Evolutionary conservation across 2,888 invertebrate species (phyloP).

Genomic region (Athalia rosae): DNA sequence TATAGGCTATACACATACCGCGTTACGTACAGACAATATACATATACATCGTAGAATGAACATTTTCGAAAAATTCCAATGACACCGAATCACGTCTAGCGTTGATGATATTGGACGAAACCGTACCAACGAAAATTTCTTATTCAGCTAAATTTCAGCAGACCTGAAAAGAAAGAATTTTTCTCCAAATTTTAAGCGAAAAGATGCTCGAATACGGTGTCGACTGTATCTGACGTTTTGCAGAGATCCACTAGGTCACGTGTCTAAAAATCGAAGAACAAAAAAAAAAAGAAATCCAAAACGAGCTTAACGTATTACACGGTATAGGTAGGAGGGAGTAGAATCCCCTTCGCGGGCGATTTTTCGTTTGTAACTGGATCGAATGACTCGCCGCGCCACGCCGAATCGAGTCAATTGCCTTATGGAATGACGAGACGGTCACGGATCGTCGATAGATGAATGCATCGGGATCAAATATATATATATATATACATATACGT

Average conservation of each 20-base stretch:
- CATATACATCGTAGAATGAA: conserved; percentile 12
- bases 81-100: neutral
- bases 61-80: neutral
- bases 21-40: neutral
- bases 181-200: too few relatives aligned
- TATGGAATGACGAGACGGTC: conserved; percentile 32
- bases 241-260: too few relatives aligned
- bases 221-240: too few relatives aligned
- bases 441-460: conserved; percentile 22
- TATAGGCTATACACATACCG: neutral
- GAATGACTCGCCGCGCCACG: conserved; percentile 42
- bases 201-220: too few relatives aligned
- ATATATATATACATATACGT: too few relatives aligned
- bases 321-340: neutral
- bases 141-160: too few relatives aligned
- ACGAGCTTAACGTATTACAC: too few relatives aligned
- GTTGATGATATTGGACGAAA: too few relatives aligned
- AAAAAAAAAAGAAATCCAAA: neutral
- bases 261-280: too few relatives aligned
- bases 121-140: too few relatives aligned
- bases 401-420: conserved; percentile 34
- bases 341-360: neutral
- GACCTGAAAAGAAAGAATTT: too few relatives aligned
- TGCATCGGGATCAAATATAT: too few relatives aligned
- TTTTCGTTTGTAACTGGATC: conserved; percentile 5